Conservation (phyloP, 2,888 invertebrate genomes). For the Apotomis capreana region DNA sequence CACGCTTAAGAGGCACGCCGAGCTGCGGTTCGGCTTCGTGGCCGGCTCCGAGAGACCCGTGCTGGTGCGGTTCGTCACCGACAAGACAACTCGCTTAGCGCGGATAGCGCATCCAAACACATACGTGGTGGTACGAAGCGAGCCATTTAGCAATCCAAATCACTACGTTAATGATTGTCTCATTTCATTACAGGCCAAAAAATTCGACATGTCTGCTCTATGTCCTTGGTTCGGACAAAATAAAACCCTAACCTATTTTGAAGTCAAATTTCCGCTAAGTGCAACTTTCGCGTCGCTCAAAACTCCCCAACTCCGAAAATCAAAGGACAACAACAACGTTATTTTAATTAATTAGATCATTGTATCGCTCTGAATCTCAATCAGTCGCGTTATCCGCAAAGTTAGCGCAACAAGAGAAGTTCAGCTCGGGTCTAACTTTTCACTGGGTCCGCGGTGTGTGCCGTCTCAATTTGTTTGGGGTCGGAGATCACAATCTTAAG, state of each 20-base stretch:
- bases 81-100: slow-evolving; percentile 93
- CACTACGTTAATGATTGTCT: too few relatives aligned
- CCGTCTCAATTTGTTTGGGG: slow-evolving; percentile 13
- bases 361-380: slow-evolving; percentile 26
- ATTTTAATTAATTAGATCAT: slow-evolving; percentile 34
- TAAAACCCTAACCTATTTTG: too few relatives aligned
- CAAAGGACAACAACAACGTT: slow-evolving; percentile 17
- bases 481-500: slow-evolving; percentile 17
- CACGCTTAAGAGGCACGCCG: too few relatives aligned
- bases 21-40: too few relatives aligned
- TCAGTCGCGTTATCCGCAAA: slow-evolving; percentile 17
- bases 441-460: slow-evolving; percentile 10
- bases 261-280: too few relatives aligned
- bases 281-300: too few relatives aligned
- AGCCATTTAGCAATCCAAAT: too few relatives aligned
- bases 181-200: too few relatives aligned
- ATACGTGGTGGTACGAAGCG: too few relatives aligned
- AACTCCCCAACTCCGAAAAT: not conserved
- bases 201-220: too few relatives aligned
- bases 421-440: slow-evolving; percentile 13
- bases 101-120: slow-evolving; percentile 62
- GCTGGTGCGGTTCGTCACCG: slow-evolving; percentile 92
- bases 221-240: too few relatives aligned
- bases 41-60: slow-evolving; percentile 85
- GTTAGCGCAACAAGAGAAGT: slow-evolving; percentile 26